phyloP scores from a whole-genome alignment of 1,140 invertebrate species.

The Magallana ariakensis region DNA sequence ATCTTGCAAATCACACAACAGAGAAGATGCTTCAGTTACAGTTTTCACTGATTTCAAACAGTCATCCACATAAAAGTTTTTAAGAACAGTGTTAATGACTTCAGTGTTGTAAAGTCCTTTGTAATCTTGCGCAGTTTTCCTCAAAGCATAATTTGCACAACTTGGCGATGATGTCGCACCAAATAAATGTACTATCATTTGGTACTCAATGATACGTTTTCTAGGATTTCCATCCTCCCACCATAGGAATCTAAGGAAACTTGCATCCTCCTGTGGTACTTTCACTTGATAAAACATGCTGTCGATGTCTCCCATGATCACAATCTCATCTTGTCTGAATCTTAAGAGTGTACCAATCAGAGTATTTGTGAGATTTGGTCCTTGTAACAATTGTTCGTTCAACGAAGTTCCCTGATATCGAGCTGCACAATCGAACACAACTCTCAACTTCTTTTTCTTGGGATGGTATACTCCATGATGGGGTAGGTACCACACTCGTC shows the following conservation, averaged over 20 bases:
- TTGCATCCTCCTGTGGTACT: neutral
- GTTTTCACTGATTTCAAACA: conserved; percentile 56
- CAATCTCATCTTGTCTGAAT: conserved; percentile 55
- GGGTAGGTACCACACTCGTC: conserved; percentile 61
- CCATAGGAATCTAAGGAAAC: conserved; percentile 43
- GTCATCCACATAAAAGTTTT: conserved; percentile 69
- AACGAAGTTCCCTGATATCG: conserved; percentile 48
- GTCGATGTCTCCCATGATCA: conserved; percentile 59
- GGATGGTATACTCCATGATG: conserved; percentile 60
- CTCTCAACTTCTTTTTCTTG: conserved; percentile 58
- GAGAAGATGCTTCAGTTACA: conserved; percentile 43
- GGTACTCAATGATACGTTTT: neutral
- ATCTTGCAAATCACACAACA: conserved; percentile 7
- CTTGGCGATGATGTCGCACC: conserved; percentile 29
- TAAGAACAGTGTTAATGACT: conserved; percentile 52
- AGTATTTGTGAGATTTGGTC: conserved; percentile 62
- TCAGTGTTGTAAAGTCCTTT: conserved; percentile 29
- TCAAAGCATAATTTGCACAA: neutral
- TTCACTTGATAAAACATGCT: conserved; percentile 49
- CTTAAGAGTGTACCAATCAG: conserved; percentile 57
- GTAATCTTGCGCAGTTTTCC: conserved; percentile 51
- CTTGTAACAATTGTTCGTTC: conserved; percentile 58
- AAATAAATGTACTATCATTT: conserved; percentile 18
- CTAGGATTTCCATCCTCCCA: conserved; percentile 37
- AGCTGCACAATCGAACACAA: conserved; percentile 65